Evolutionary conservation across 2,888 invertebrate genomes (phyloP), one percentile per base, ranked within the genome.

Genomic region (Prenolepis imparis): DNA sequence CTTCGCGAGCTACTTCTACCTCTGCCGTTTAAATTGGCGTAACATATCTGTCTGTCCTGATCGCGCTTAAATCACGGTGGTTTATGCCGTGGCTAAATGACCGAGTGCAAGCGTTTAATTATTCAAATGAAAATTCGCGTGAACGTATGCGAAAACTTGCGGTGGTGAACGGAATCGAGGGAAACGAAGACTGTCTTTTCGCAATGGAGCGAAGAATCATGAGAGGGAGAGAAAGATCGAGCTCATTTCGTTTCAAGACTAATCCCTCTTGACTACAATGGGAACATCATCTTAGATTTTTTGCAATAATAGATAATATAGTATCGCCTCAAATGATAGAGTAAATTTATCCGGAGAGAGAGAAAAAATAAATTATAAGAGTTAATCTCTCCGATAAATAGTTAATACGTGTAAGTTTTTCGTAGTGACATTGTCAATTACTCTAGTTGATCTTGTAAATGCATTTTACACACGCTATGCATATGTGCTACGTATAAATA

Each of bases 1-100:
- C 83, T 61, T 36, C 80, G 63, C 83, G 67, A 84, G 64, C 87
- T 63, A 61, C 75, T 77, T 68, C 88, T 77, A 83, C 85, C 82
- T 64, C 85, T 89, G 84, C 86, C 87, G 83, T 90, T 90, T 91
- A 91, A 91, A 92, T 91, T 92, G 87, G 77, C 85, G 68, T 86
- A 90, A 89, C 90, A 84, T 91, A 91, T 91, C 90, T 88, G 87
- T 82, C 84, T 70, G 82, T 75, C 24, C 72, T 77, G 88, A 92
- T 90, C 89, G 86, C 86, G 87, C 28, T 89, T 91, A 88, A 92
- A 92, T 91, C 91, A 90, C 86, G 83, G 85, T 84, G 78, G 73
- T 73, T 61, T 75, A 64, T 57, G 61, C 64, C 75, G 75, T 63
- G 81, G 70, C 75, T 80, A 81, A 83, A 84, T 86, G 82, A 85